phyloP scores from a whole-genome alignment of 2,888 invertebrate genomes.

The Tinea semifulvella region DNA sequence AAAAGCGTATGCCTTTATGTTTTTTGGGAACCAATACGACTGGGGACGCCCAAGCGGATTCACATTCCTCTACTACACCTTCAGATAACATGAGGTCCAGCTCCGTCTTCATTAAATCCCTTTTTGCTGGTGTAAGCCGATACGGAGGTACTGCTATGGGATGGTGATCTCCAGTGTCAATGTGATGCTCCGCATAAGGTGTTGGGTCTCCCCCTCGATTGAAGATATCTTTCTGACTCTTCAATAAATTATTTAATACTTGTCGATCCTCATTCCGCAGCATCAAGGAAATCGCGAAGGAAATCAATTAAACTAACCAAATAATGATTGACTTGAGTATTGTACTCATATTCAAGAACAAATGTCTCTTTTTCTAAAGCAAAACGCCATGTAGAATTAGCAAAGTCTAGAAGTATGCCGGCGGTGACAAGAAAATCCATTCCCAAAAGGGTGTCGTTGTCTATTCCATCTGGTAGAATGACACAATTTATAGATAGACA shows the following conservation, averaged over 20 bases:
- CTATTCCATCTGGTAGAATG: not conserved
- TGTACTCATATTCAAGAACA: not conserved
- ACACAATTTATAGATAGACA: not conserved
- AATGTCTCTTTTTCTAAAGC: not conserved
- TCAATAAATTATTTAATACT: conserved; percentile 11
- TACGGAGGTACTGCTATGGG: conserved; percentile 28
- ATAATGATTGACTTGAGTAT: no score
- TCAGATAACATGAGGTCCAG: conserved; percentile 25
- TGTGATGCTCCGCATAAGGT: conserved; percentile 21
- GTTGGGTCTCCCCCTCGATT: conserved; percentile 19
- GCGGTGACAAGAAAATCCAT: not conserved
- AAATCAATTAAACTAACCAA: not conserved
- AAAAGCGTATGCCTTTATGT: conserved; percentile 23
- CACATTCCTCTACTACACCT: conserved; percentile 28
- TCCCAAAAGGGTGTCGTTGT: not conserved
- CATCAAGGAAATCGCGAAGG: no score
- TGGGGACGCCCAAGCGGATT: conserved; percentile 28
- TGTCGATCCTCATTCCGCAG: conserved; percentile 1
- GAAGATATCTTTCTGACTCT: conserved; percentile 16
- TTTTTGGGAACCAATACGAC: conserved; percentile 29
- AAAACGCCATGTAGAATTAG: not conserved
- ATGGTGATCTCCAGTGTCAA: conserved; percentile 24
- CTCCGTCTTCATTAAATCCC: conserved; percentile 23
- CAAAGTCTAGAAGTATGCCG: not conserved
- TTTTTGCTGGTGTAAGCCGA: no score